Evolutionary conservation across 2,113 vertebrate species (phyloP).

Genomic region (Mustelus asterias): DNA sequence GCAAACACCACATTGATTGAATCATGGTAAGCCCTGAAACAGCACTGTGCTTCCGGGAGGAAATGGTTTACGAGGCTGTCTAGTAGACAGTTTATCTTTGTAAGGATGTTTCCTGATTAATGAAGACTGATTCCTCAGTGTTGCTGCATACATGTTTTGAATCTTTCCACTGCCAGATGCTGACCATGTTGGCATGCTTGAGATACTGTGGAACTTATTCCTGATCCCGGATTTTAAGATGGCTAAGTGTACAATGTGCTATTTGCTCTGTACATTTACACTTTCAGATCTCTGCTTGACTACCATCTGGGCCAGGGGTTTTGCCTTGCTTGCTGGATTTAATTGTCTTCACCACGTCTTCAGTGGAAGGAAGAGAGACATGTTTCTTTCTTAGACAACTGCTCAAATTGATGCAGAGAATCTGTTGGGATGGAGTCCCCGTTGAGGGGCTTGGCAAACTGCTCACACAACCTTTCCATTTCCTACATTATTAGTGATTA

Average conservation of each 20-base stretch:
- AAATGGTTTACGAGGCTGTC: not conserved
- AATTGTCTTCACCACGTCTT: not conserved
- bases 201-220: not conserved
- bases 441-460: not conserved
- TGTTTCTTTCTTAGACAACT: not conserved
- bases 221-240: not conserved
- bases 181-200: not conserved
- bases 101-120: not conserved
- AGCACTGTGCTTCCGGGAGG: not conserved
- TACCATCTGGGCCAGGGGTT: not conserved
- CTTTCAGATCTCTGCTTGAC: not conserved
- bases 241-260: no score
- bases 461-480: not conserved
- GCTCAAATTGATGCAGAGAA: not conserved
- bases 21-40: not conserved
- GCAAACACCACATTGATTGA: not conserved
- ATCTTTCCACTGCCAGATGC: not conserved
- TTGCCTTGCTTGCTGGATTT: not conserved
- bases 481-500: not conserved
- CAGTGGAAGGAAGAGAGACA: not conserved
- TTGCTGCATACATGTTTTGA: not conserved
- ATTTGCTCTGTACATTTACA: not conserved
- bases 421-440: not conserved
- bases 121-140: not conserved
- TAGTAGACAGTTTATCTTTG: not conserved